These are phyloP conservation scores for Xanthostigma xanthostigma DNA, from an alignment of 2,888 invertebrate genomes.

Conservation along the genomic window DNA sequence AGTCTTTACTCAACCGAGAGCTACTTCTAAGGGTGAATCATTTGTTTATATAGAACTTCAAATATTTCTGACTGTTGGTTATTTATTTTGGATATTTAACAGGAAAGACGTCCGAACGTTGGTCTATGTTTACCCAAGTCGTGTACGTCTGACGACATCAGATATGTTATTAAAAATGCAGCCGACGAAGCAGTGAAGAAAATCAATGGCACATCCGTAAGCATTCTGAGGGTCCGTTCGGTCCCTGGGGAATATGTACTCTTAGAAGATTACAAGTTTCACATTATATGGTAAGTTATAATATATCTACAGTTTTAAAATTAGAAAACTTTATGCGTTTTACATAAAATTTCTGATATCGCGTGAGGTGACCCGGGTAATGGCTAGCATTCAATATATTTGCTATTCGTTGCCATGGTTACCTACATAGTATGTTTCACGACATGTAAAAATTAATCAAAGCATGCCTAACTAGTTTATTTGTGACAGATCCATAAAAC, in stretches of 20 bases:
- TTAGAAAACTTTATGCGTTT: too few species aligned
- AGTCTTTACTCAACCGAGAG: too few species aligned
- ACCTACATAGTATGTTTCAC: too few species aligned
- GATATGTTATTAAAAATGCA: constrained; percentile 26
- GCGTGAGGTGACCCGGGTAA: too few species aligned
- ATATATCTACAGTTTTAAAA: too few species aligned
- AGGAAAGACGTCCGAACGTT: constrained; percentile 52
- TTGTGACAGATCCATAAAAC: too few species aligned
- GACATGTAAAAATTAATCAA: too few species aligned
- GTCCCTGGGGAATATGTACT: constrained; percentile 55
- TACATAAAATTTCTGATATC: too few species aligned
- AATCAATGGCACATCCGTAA: constrained; percentile 27
- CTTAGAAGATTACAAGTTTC: constrained; percentile 46
- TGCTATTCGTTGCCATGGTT: too few species aligned
- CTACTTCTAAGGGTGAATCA: too few species aligned
- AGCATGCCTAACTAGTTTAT: too few species aligned
- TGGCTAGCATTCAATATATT: too few species aligned
- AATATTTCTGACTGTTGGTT: background rate
- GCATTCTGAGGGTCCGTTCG: constrained; percentile 42
- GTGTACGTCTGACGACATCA: constrained; percentile 41
- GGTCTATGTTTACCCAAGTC: constrained; percentile 62
- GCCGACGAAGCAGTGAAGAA: constrained; percentile 26
- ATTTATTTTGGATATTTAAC: constrained; percentile 14
- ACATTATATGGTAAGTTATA: constrained; percentile 45
- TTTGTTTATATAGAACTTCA: background rate